Conservation (phyloP, 2,797 vertebrate species). For the Simalia tracyae region DNA sequence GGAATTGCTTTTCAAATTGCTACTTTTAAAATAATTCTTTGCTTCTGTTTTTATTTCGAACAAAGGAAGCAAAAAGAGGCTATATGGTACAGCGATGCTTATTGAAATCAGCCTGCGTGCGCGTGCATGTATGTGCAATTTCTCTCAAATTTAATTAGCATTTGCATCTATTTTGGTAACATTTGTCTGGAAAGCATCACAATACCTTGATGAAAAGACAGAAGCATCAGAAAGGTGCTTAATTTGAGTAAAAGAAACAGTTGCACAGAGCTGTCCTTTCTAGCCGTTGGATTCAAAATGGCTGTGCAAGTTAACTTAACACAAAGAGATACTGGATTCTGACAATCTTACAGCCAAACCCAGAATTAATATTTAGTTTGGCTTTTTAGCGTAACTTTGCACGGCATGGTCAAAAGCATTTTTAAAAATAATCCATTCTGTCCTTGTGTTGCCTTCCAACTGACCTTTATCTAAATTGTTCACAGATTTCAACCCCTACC, state of each 20-base stretch:
- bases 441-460: conserved; percentile 27
- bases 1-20: not conserved
- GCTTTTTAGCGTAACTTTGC: conserved; percentile 29
- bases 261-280: not conserved
- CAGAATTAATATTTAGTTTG: conserved; percentile 2
- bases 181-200: not conserved
- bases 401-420: conserved; percentile 21
- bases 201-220: not conserved
- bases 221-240: not conserved
- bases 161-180: not conserved
- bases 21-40: not conserved
- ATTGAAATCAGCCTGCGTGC: not conserved
- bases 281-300: not conserved
- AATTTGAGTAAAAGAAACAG: not conserved
- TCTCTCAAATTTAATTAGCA: not conserved
- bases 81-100: not conserved
- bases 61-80: not conserved
- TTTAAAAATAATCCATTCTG: conserved; percentile 15
- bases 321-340: not conserved
- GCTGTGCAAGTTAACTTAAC: not conserved
- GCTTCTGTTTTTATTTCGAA: not conserved
- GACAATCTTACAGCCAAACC: conserved; percentile 7
- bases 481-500: conserved; percentile 37
- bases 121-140: not conserved
- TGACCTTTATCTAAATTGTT: conserved; percentile 32